These are phyloP conservation scores for Ictalurus furcatus DNA, from an alignment of 2,113 vertebrate species.

Conservation along the genomic window DNA sequence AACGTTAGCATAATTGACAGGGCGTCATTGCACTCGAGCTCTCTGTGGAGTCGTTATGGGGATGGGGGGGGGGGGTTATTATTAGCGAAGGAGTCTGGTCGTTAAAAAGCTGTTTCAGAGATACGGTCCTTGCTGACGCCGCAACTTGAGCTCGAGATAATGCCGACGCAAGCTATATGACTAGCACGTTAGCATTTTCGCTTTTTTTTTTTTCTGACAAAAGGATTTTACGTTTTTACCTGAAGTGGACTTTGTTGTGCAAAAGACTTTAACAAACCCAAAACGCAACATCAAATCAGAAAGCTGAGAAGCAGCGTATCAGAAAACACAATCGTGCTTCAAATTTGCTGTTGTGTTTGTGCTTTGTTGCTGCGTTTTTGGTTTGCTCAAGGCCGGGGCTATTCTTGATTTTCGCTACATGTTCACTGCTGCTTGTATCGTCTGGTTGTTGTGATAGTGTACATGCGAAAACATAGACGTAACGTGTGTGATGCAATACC, in stretches of 20 bases:
- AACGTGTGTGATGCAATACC: background rate
- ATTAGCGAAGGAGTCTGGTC: slow-evolving; percentile 9
- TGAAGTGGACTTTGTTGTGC: background rate
- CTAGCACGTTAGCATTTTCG: background rate
- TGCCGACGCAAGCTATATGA: background rate
- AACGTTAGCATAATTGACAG: slow-evolving; percentile 53
- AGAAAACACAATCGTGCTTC: background rate
- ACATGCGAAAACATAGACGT: background rate
- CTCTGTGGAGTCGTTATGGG: slow-evolving; percentile 30
- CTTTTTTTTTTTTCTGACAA: background rate
- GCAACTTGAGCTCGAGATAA: background rate
- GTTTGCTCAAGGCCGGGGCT: background rate
- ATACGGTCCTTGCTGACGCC: background rate
- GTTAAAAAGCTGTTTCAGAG: slow-evolving; percentile 44
- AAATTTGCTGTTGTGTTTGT: background rate
- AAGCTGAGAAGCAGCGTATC: background rate
- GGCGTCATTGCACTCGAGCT: slow-evolving; percentile 41
- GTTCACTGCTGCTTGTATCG: background rate
- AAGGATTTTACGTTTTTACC: background rate
- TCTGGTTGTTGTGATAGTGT: background rate
- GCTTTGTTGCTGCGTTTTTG: background rate
- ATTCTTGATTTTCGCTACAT: background rate
- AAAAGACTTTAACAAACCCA: background rate
- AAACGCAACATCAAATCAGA: background rate
- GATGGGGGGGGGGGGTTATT: slow-evolving; percentile 23